phyloP scores from a whole-genome alignment of 2,797 vertebrate species.

The Euphonia xanthogaster region DNA sequence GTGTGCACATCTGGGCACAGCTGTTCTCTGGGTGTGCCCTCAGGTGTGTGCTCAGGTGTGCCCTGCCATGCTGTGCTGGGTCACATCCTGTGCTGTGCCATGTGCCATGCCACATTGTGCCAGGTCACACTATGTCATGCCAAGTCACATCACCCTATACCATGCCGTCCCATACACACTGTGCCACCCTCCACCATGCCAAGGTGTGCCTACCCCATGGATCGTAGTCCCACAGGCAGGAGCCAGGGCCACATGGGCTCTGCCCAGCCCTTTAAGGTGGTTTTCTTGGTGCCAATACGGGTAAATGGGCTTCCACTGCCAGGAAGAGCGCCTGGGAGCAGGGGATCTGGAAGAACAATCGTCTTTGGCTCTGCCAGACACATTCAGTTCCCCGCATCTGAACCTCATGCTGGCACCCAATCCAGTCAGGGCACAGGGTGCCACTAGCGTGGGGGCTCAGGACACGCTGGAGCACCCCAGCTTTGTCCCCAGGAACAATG shows the following conservation, averaged over 20 bases:
- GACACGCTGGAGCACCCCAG: neutral
- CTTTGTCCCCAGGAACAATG: neutral
- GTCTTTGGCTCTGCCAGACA: neutral
- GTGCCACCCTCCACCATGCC: neutral
- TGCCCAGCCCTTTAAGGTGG: neutral
- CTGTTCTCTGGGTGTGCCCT: neutral
- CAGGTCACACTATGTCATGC: neutral
- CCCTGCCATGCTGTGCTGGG: neutral
- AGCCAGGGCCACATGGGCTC: neutral
- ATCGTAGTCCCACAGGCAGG: fast-evolving
- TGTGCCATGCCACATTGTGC: neutral
- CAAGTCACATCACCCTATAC: neutral
- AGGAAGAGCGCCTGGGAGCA: neutral
- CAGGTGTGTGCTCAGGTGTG: neutral
- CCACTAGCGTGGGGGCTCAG: fast-evolving
- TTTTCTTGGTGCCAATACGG: neutral
- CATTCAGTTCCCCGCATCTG: neutral
- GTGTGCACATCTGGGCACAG: neutral
- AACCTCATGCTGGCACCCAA: constrained; percentile 4
- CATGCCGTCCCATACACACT: neutral
- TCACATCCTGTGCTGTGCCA: neutral
- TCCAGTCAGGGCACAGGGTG: neutral
- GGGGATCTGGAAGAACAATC: neutral
- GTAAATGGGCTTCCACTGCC: neutral
- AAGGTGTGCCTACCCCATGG: neutral